Percentiles rank a stretch among this genome's conserved stretches.
Conservation (phyloP, 1,140 invertebrate genomes). For the Drosophila santomea region DNA sequence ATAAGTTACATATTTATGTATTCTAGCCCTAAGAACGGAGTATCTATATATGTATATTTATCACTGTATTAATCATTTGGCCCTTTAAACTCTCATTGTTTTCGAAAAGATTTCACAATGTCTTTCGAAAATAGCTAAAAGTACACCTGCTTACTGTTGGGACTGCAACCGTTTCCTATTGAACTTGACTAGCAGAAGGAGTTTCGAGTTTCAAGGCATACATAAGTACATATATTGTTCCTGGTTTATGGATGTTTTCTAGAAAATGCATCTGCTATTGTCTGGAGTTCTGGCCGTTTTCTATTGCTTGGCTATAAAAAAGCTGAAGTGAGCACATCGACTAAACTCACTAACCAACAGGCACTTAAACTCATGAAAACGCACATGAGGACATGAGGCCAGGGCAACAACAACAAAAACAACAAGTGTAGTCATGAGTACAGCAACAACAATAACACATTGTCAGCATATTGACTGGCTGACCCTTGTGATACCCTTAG, state of each 20-base stretch:
- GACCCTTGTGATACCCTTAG: slow-evolving; percentile 37
- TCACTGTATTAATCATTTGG: too few relatives aligned
- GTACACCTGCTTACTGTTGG: background rate
- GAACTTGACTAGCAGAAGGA: background rate
- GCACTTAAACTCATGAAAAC: slow-evolving; percentile 29
- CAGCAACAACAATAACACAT: slow-evolving; percentile 51
- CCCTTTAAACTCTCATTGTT: background rate
- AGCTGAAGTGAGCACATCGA: background rate
- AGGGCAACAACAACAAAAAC: slow-evolving; percentile 8
- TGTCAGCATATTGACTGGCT: slow-evolving; percentile 46
- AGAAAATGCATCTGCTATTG: slow-evolving; percentile 1
- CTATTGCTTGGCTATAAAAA: slow-evolving; percentile 13
- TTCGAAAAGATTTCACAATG: background rate
- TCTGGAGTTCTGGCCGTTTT: background rate
- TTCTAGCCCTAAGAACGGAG: background rate
- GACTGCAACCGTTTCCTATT: background rate
- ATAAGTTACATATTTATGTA: background rate
- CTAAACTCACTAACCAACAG: slow-evolving; percentile 8
- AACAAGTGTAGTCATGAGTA: slow-evolving; percentile 2
- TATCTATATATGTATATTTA: too few relatives aligned
- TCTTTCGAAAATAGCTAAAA: background rate
- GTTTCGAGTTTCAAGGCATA: too few relatives aligned
- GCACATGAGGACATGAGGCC: slow-evolving; percentile 18
- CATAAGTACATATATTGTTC: too few relatives aligned
- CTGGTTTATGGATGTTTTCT: background rate